Evolutionary conservation across 2,113 vertebrate species (phyloP).

Genomic region (Capra hircus): DNA sequence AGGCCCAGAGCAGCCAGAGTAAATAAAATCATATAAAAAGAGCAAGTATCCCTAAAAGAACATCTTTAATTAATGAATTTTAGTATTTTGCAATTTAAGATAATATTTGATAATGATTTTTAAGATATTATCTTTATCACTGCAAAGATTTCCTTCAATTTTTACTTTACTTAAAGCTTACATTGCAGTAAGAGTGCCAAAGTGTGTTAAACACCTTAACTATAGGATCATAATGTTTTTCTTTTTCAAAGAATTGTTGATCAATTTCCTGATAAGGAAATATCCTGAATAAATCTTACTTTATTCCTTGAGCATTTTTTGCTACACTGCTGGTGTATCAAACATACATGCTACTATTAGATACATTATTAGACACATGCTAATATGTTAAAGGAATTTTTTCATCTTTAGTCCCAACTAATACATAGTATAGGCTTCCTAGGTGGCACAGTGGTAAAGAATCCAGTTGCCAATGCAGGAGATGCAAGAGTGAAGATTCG

Average conservation of each 20-base stretch:
- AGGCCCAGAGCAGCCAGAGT: neutral
- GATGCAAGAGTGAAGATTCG: neutral
- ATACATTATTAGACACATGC: neutral
- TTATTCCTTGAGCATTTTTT: neutral
- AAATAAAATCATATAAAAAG: neutral
- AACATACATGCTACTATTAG: neutral
- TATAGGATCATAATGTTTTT: neutral
- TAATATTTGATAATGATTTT: neutral
- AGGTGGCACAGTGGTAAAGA: neutral
- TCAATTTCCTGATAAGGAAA: neutral
- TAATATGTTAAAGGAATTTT: neutral
- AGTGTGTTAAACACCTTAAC: neutral
- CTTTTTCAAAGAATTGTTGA: neutral
- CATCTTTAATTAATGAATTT: neutral
- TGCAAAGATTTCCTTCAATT: neutral
- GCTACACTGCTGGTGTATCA: neutral
- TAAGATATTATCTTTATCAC: neutral
- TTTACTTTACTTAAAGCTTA: neutral
- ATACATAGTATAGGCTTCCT: too few species aligned
- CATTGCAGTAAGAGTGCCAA: neutral
- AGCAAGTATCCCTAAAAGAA: neutral
- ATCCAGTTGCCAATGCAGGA: neutral
- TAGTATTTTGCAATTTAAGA: neutral
- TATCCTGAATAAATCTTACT: neutral
- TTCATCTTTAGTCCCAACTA: neutral